Conservation (phyloP, 2,888 invertebrate genomes). For the Dysmachus trigonus region DNA sequence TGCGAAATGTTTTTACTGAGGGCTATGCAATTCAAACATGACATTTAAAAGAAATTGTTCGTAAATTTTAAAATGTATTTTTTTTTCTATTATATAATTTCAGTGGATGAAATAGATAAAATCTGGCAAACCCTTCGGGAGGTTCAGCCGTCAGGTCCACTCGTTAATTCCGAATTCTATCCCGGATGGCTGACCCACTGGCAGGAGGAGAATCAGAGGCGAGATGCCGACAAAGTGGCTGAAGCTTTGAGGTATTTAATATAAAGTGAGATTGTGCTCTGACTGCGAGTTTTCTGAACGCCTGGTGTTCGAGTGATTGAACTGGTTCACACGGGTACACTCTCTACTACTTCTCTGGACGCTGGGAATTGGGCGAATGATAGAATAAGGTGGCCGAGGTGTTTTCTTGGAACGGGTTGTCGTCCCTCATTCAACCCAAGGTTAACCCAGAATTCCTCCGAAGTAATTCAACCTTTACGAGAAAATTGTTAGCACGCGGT, state of each 20-base stretch:
- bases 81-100: not conserved
- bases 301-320: conserved; percentile 32
- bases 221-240: conserved; percentile 67
- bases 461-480: not conserved
- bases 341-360: not conserved
- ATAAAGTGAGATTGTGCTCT: not conserved
- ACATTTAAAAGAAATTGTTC: no score
- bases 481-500: not conserved
- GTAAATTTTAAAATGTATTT: not conserved
- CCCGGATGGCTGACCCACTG: conserved; percentile 93
- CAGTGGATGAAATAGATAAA: conserved; percentile 58
- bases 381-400: not conserved
- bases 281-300: not conserved
- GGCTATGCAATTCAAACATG: not conserved
- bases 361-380: not conserved
- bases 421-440: not conserved
- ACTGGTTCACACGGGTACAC: conserved; percentile 32
- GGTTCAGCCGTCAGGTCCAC: conserved; percentile 75
- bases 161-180: conserved; percentile 92
- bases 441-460: not conserved
- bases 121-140: conserved; percentile 66
- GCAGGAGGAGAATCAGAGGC: conserved; percentile 74
- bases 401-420: not conserved
- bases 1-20: not conserved
- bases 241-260: conserved; percentile 66